Evolutionary conservation across 1,140 invertebrate genomes (phyloP), one percentile per base, ranked within the genome.

Genomic region (Ooceraea biroi): DNA sequence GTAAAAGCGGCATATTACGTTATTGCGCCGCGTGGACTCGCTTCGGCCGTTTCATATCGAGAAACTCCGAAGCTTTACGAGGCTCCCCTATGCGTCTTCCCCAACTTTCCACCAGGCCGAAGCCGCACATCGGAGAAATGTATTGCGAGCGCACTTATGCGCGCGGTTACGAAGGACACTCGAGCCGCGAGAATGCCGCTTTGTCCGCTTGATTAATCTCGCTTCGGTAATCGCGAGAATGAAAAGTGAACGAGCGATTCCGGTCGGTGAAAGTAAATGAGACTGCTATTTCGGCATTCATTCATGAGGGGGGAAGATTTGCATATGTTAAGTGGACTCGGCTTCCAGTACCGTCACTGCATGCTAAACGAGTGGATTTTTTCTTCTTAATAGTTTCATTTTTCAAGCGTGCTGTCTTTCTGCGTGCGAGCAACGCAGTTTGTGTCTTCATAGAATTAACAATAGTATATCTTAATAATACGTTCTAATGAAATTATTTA

Each of bases 21-120:
- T 83, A 83, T 66, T 71, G 12, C 30, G 46, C 41, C 55, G n/a
- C 41, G 63, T 27, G 58, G 36, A 71, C 61, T 66, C 44, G 44
- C 61, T 58, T 58, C 19, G 44, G 41, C 52, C 44, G 44, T 58
- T 44, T 87, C 66, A 19, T 66, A 72, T 78, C 50, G 36, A 72
- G 65, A 65, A 80, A 71, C 41, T 57, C 36, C 52, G 22, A 8
- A 60, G 65, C 57, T 83, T 86, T 83, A 71, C 57, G 61, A 76
- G 17, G 19, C 50, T 44, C n/a, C 30, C 17, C 36, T 36, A n/a
- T n/a, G n/a, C 7, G 50, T 36, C 48, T 61, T 50, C 36, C 44
- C 44, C 17, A 61, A 77, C 60, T 76, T 83, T 83, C 27, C 57
- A 57, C 55, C 27, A 19, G 22, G 8, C n/a, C 36, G 17, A 57